These are phyloP conservation scores for Andricus quercusramuli DNA, from an alignment of 2,888 invertebrate species.

Conservation along the genomic window DNA sequence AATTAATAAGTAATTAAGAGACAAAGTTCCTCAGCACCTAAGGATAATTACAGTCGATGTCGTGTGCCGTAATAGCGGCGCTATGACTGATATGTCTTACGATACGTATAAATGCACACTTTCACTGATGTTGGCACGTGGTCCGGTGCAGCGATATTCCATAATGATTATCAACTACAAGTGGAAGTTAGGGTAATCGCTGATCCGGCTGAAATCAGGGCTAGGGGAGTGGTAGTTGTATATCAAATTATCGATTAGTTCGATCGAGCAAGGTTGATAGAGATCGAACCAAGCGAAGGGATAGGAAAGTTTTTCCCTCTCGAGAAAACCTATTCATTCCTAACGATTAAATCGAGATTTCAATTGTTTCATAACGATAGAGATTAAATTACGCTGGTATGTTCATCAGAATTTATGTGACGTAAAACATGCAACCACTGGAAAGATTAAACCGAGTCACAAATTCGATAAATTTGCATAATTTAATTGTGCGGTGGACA, in stretches of 20 bases:
- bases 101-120: slow-evolving; percentile 52
- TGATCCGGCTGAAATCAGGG: slow-evolving; percentile 25
- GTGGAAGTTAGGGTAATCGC: slow-evolving; percentile 24
- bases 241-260: slow-evolving; percentile 35
- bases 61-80: slow-evolving; percentile 57
- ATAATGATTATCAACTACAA: slow-evolving; percentile 32
- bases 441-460: slow-evolving; percentile 5
- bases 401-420: slow-evolving; percentile 37
- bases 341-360: slow-evolving; percentile 37
- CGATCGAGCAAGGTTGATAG: slow-evolving; percentile 36
- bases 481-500: not conserved
- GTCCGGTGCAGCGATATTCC: slow-evolving; percentile 26
- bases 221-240: slow-evolving; percentile 29
- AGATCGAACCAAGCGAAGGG: slow-evolving; percentile 9
- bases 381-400: slow-evolving; percentile 29
- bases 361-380: slow-evolving; percentile 39
- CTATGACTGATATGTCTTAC: slow-evolving; percentile 54
- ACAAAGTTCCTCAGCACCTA: slow-evolving; percentile 39
- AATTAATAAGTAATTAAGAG: slow-evolving; percentile 20
- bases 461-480: slow-evolving; percentile 37
- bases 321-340: slow-evolving; percentile 35
- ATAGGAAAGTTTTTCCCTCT: slow-evolving; percentile 5
- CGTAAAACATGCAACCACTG: slow-evolving; percentile 20
- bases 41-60: slow-evolving; percentile 56
- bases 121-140: slow-evolving; percentile 54